phyloP scores from a whole-genome alignment of 2,888 invertebrate genomes.

The Cancer borealis region DNA sequence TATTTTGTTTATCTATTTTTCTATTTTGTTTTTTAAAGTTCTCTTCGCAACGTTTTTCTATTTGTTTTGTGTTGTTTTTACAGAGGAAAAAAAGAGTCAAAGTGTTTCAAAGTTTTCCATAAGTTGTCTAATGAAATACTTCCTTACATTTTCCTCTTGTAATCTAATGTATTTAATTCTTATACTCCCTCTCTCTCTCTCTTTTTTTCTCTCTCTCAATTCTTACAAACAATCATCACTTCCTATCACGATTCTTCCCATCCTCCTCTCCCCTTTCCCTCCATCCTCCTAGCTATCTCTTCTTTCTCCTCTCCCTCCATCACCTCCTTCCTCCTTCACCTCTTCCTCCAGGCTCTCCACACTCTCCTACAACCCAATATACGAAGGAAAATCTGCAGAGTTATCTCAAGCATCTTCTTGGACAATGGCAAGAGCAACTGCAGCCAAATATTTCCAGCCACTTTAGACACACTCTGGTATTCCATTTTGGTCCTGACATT shows the following conservation, averaged over 20 bases:
- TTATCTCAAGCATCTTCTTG: constrained; percentile 62
- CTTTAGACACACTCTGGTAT: constrained; percentile 45
- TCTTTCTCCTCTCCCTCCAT: background rate
- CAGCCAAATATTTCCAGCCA: constrained; percentile 63
- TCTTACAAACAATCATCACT: background rate
- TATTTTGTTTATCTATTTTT: background rate
- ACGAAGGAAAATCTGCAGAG: constrained; percentile 57
- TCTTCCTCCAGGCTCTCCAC: constrained; percentile 7
- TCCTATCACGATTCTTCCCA: background rate
- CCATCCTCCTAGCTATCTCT: background rate
- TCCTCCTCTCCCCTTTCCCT: background rate
- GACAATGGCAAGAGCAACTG: constrained; percentile 61
- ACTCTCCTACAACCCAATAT: constrained; percentile 44
- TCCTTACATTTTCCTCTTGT: background rate
- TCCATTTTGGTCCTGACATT: constrained; percentile 23
- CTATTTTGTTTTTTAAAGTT: background rate
- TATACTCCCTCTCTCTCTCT: background rate
- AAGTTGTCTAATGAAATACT: background rate
- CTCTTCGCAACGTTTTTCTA: background rate
- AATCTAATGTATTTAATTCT: background rate
- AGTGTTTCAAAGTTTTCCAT: background rate
- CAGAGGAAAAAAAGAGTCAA: background rate
- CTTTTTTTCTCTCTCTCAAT: background rate
- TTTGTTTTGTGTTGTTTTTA: background rate
- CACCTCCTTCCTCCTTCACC: background rate